Conservation (phyloP, 2,797 vertebrate species). For the Sciaenops ocellatus region DNA sequence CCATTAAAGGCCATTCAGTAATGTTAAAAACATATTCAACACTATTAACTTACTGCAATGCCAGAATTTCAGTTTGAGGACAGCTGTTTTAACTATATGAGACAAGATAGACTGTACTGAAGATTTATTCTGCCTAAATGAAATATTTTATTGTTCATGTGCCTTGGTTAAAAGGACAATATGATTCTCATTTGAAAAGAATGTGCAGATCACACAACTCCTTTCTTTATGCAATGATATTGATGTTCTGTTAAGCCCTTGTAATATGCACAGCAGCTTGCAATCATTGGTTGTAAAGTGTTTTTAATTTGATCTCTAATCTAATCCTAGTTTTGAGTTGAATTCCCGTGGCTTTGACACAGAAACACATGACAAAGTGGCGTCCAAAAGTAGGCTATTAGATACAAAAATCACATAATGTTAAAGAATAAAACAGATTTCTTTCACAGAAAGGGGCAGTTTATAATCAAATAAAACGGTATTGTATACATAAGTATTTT, state of each 20-base stretch:
- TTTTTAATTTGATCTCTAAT: neutral
- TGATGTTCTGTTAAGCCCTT: conserved; percentile 1
- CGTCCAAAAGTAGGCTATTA: neutral
- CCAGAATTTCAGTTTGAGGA: conserved; percentile 8
- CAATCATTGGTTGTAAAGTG: neutral
- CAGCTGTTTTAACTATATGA: conserved; percentile 6
- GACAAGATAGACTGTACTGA: neutral
- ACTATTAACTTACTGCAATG: conserved; percentile 3
- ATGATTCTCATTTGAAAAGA: conserved; percentile 19
- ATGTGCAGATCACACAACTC: conserved; percentile 10
- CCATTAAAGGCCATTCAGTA: neutral
- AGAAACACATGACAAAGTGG: neutral
- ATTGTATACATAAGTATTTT: neutral
- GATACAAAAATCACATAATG: neutral
- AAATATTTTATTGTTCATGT: conserved; percentile 2
- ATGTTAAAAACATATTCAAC: neutral
- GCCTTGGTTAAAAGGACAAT: neutral
- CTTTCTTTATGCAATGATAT: neutral
- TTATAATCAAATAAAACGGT: neutral
- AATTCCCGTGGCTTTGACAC: neutral
- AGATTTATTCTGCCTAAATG: conserved; percentile 24
- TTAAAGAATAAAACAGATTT: neutral
- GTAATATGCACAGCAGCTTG: neutral
- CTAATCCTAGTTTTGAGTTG: neutral
- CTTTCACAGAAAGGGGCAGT: neutral